Conservation (phyloP, 1,140 invertebrate genomes). For the Drosophila sechellia region DNA sequence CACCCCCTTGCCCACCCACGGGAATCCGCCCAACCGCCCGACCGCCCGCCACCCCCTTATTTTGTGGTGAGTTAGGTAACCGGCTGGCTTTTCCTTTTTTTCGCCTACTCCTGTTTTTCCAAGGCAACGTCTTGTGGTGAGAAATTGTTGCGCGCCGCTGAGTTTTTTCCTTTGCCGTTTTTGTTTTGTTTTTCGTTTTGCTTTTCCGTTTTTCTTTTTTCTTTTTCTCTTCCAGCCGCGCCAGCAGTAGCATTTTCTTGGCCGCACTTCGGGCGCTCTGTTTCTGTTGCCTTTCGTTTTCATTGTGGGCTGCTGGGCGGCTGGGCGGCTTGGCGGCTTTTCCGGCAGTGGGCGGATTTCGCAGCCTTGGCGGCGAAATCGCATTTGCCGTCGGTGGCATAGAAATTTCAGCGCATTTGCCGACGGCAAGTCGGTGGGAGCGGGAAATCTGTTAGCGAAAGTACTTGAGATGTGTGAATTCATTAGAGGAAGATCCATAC, state of each 20-base stretch:
- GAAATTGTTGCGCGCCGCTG: slow-evolving; percentile 76
- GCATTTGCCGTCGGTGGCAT: slow-evolving; percentile 67
- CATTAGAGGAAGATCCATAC: neutral
- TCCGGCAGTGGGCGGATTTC: slow-evolving; percentile 1
- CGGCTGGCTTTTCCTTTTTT: slow-evolving; percentile 33
- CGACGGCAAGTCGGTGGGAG: slow-evolving; percentile 50
- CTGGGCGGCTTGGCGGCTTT: slow-evolving; percentile 6
- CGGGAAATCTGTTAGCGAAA: neutral
- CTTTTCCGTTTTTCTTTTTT: slow-evolving; percentile 19
- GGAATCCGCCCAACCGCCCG: neutral
- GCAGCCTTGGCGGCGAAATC: slow-evolving; percentile 11
- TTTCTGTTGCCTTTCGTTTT: slow-evolving; percentile 67
- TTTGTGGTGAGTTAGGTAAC: slow-evolving; percentile 74
- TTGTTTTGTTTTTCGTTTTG: slow-evolving; percentile 11
- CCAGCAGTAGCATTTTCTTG: slow-evolving; percentile 25
- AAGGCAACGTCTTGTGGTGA: slow-evolving; percentile 75
- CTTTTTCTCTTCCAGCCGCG: no score
- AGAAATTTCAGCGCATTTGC: slow-evolving; percentile 33
- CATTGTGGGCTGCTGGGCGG: slow-evolving; percentile 33
- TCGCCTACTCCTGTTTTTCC: slow-evolving; percentile 44
- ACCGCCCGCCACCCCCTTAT: slow-evolving; percentile 21
- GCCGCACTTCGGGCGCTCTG: slow-evolving; percentile 36
- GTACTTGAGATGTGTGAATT: neutral
- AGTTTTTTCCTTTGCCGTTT: slow-evolving; percentile 35
- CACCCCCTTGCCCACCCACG: neutral